Conservation (phyloP, 1,140 invertebrate species). For the Drosophila subpulchrella region DNA sequence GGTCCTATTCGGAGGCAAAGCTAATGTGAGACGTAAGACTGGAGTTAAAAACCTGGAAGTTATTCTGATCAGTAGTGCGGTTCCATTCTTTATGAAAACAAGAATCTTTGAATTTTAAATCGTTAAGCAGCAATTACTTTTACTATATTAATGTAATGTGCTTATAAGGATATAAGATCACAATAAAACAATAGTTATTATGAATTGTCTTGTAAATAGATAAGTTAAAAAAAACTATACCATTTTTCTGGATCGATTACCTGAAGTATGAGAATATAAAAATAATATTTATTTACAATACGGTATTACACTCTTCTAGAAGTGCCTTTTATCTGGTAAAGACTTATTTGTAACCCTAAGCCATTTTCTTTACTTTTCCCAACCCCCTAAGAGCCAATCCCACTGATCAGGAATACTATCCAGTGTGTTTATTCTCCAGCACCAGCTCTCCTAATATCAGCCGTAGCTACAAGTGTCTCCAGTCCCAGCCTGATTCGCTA, state of each 20-base stretch:
- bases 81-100: neutral
- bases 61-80: neutral
- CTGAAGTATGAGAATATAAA: neutral
- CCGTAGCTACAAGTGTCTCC: conserved; percentile 18
- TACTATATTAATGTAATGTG: neutral
- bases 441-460: conserved; percentile 29
- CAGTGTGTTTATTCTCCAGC: conserved; percentile 2
- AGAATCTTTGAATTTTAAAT: too few relatives aligned
- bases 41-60: neutral
- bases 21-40: neutral
- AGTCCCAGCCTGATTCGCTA: conserved; percentile 40
- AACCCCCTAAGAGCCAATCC: neutral
- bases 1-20: neutral
- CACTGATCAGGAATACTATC: conserved; percentile 2
- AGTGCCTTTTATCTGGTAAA: too few relatives aligned
- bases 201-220: too few relatives aligned
- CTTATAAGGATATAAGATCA: neutral
- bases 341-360: neutral
- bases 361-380: neutral
- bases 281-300: neutral
- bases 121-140: too few relatives aligned
- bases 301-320: too few relatives aligned
- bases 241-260: neutral
- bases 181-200: neutral
- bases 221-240: neutral